Percentiles rank a stretch among this genome's conserved stretches.
These are phyloP conservation scores for Zosterops borbonicus DNA, from an alignment of 2,113 vertebrate species.

Conservation along the genomic window DNA sequence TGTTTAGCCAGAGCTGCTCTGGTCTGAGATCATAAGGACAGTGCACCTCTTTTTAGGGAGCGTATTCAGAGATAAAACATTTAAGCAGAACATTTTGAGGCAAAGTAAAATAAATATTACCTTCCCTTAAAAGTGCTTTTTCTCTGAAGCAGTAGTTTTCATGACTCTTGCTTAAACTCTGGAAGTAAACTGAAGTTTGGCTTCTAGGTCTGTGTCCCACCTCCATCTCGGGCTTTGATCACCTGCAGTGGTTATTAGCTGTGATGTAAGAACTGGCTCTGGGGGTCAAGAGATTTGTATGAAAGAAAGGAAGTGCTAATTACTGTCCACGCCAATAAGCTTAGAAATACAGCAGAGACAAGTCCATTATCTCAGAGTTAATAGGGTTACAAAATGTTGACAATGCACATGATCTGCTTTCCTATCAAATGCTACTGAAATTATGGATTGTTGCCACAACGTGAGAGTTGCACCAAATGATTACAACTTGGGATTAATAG, in stretches of 20 bases:
- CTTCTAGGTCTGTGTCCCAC: constrained; percentile 22
- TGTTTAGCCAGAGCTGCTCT: neutral
- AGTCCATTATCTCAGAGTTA: neutral
- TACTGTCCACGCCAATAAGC: neutral
- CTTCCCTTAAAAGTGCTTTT: constrained; percentile 32
- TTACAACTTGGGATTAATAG: neutral
- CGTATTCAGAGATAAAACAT: constrained; percentile 17
- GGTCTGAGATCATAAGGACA: neutral
- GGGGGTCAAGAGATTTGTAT: neutral
- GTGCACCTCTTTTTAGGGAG: neutral
- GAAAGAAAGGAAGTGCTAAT: neutral
- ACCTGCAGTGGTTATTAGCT: constrained; percentile 7
- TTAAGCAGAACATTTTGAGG: constrained; percentile 38
- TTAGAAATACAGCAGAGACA: neutral
- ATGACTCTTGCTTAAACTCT: neutral
- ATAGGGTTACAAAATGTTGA: neutral
- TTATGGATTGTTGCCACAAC: neutral
- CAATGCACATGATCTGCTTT: neutral
- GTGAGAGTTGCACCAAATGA: neutral
- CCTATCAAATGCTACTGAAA: neutral
- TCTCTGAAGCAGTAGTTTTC: neutral
- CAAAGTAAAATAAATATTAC: constrained; percentile 54
- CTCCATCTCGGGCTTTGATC: constrained; percentile 36
- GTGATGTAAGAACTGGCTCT: neutral
- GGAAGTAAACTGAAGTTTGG: constrained; percentile 60